phyloP scores from a whole-genome alignment of 1,140 invertebrate species.

The Temnothorax nylanderi region DNA sequence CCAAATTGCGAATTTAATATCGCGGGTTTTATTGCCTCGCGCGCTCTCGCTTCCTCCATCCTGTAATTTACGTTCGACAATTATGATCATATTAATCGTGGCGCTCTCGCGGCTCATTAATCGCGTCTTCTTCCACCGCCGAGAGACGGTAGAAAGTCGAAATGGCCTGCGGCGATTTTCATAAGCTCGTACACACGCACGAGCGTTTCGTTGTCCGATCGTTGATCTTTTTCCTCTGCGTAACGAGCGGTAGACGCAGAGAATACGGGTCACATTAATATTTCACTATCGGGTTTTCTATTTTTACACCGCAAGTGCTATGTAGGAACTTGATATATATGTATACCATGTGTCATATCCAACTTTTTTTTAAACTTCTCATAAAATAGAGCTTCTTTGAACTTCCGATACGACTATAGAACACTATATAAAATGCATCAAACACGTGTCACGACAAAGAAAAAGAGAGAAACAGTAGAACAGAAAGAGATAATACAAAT shows the following conservation, averaged over 20 bases:
- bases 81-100: constrained; percentile 38
- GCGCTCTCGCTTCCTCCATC: background rate
- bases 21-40: constrained; percentile 29
- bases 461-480: background rate
- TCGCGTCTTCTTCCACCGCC: background rate
- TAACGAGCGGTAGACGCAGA: background rate
- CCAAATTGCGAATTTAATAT: constrained; percentile 51
- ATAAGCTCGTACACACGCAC: background rate
- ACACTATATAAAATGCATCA: background rate
- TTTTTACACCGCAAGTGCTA: constrained; percentile 15
- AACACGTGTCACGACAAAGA: background rate
- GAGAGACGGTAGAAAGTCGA: background rate
- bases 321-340: background rate
- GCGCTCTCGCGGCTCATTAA: constrained; percentile 29
- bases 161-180: constrained; percentile 33
- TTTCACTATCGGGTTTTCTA: constrained; percentile 45
- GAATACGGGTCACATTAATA: constrained; percentile 37
- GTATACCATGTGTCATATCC: background rate
- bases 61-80: constrained; percentile 18
- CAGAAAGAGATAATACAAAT: background rate
- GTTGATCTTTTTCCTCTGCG: constrained; percentile 3
- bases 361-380: constrained; percentile 26
- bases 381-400: constrained; percentile 17
- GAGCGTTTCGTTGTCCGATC: background rate
- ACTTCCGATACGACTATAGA: constrained; percentile 30